Evolutionary conservation across 2,113 vertebrate genomes (phyloP).

Genomic region (Chloropsis cyanopogon): DNA sequence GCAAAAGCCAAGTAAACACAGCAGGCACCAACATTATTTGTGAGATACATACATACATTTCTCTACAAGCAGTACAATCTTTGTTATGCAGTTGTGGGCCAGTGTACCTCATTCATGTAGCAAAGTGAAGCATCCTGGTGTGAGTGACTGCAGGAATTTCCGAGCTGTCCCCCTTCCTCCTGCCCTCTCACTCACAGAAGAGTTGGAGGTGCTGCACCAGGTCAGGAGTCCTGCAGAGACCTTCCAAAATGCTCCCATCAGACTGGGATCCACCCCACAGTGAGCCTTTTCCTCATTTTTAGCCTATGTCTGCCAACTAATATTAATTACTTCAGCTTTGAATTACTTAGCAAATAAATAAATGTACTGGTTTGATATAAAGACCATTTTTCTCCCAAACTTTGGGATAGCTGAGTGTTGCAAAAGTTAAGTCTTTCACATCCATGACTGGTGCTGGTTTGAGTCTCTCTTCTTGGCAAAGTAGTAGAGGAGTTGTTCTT

Average conservation of each 20-base stretch:
- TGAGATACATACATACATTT: background rate
- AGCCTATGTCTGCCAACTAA: background rate
- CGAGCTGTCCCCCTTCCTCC: background rate
- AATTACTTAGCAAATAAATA: background rate
- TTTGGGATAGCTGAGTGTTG: background rate
- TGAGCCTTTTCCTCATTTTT: background rate
- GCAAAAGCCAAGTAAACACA: background rate
- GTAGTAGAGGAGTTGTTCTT: background rate
- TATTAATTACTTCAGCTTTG: background rate
- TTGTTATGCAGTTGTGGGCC: background rate
- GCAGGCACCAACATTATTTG: background rate
- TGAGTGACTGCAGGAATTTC: background rate
- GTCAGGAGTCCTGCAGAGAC: background rate
- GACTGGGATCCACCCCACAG: background rate
- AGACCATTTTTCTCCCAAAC: background rate
- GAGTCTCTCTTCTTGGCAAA: background rate
- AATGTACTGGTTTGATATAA: background rate
- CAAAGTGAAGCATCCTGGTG: background rate
- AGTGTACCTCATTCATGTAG: background rate
- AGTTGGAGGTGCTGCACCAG: background rate
- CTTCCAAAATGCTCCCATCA: background rate
- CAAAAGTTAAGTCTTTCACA: background rate
- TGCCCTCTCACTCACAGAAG: background rate
- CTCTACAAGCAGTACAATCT: background rate
- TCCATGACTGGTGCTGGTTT: background rate